Evolutionary conservation across 2,113 vertebrate genomes (phyloP), one percentile per base, ranked within the genome.

Genomic region (Ictidomys tridecemlineatus): DNA sequence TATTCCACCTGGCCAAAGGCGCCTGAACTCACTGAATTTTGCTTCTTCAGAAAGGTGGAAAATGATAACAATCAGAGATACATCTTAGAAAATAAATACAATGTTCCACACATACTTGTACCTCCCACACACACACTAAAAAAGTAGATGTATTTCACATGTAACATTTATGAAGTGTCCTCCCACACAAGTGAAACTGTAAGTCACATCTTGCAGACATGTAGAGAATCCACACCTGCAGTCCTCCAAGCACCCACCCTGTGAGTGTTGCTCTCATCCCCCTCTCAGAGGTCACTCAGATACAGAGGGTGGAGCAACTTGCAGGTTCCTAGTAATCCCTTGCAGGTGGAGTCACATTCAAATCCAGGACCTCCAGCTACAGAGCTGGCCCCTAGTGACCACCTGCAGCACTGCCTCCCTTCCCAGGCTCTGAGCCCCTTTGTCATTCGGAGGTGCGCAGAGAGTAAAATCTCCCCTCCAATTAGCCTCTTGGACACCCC

Each of bases 91-190:
- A 80, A 14, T n/a, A 73, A 37, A 61, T 5, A 20, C 20, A 11
- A 18, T 10, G 16, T 24, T 12, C 69, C 53, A 6, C 12, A 10
- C 53, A 63, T 10, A 9, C 78, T 45, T 45, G 34, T 22, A 39
- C 48, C 48, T 11, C n/a, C 9, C 16, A 39, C 39, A 42, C 45
- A 65, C 74, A 78, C 51, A 51, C 18, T 45, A 18, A 1, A 45
- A 45, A 45, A 45, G 45, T 20, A 20, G 5, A 56, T 20, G 56
- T 20, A 5, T 58, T 20, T 58, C 22, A 17, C 67, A 70, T n/a
- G 34, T n/a, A 26, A 16, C 6, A 28, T 22, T 1, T 45, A 8
- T 1, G 45, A 1, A 9, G 8, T 1, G 45, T 45, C 0, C 37
- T 22, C 3, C 1, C 17, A 53, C 18, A 34, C 30, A 78, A 8